Percentiles rank a stretch among this genome's conserved stretches.
phyloP scores from a whole-genome alignment of 2,888 invertebrate species.

The Melanostoma scalare region DNA sequence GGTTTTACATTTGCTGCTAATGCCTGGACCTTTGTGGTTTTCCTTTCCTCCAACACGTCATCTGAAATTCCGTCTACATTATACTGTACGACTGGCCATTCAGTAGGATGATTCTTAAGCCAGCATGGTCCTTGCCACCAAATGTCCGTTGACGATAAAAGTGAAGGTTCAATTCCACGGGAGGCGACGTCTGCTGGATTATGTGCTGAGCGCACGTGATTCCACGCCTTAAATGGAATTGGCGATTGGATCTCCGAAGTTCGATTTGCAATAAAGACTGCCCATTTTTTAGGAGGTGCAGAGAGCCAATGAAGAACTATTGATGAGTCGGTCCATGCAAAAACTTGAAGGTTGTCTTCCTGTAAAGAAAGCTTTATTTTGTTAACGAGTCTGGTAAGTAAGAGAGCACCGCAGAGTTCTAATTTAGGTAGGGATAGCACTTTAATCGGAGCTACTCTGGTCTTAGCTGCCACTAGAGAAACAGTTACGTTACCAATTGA shows the following conservation, averaged over 20 bases:
- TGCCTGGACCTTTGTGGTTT: no score
- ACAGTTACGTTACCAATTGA: not conserved
- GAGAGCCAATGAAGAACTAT: not conserved
- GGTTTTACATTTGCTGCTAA: no score
- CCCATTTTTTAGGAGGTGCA: not conserved
- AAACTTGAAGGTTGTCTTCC: not conserved
- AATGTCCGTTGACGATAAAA: no score
- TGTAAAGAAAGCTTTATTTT: not conserved
- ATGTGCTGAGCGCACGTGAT: not conserved
- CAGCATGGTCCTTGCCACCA: no score
- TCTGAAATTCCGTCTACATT: no score
- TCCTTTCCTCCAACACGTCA: no score
- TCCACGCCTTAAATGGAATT: constrained; percentile 6
- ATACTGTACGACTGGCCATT: no score
- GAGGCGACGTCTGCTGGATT: not conserved
- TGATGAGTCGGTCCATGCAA: no score
- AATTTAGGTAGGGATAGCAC: no score
- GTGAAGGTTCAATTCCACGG: not conserved
- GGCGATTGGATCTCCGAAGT: not conserved
- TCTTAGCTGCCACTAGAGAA: not conserved
- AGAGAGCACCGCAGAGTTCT: no score
- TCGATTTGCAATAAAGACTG: not conserved
- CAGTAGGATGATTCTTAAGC: no score
- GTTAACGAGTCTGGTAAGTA: not conserved
- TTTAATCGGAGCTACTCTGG: no score